Conservation (phyloP, 2,888 invertebrate genomes). For the Priocnemis perturbator region DNA sequence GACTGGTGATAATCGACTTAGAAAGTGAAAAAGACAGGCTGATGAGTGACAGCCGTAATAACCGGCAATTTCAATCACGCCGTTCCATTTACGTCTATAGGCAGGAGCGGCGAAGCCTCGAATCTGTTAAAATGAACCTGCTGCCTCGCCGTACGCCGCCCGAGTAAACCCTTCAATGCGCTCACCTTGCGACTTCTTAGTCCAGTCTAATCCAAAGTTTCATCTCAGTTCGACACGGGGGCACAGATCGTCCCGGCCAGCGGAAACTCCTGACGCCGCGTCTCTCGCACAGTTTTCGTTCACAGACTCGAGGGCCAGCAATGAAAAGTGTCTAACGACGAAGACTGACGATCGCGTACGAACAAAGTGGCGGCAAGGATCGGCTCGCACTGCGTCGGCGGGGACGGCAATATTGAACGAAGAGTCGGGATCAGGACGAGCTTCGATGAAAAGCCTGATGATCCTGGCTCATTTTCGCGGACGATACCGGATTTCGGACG, state of each 20-base stretch:
- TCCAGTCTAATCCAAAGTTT: conserved; percentile 48
- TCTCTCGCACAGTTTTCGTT: background rate
- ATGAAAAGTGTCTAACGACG: background rate
- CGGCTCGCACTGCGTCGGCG: too few relatives aligned
- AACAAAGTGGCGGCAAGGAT: too few relatives aligned
- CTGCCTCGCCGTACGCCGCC: too few relatives aligned
- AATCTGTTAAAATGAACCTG: too few relatives aligned
- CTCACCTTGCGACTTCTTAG: conserved; percentile 55
- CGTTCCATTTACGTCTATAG: background rate
- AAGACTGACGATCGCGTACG: background rate
- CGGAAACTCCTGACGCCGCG: conserved; percentile 28
- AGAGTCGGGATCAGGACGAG: background rate
- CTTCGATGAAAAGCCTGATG: conserved; percentile 17
- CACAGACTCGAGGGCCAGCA: background rate
- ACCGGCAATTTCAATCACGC: conserved; percentile 3
- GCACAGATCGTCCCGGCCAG: conserved; percentile 12
- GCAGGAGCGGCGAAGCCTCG: too few relatives aligned
- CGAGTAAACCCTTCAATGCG: background rate
- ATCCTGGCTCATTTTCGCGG: conserved; percentile 1
- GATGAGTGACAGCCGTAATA: conserved; percentile 10
- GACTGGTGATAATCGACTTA: background rate
- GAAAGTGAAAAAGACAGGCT: conserved; percentile 10
- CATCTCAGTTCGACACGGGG: conserved; percentile 45
- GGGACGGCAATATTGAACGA: background rate
- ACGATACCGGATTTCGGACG: too few relatives aligned